Evolutionary conservation across 1,140 invertebrate species (phyloP), one percentile per base, ranked within the genome.

Genomic region (Venturia canescens): DNA sequence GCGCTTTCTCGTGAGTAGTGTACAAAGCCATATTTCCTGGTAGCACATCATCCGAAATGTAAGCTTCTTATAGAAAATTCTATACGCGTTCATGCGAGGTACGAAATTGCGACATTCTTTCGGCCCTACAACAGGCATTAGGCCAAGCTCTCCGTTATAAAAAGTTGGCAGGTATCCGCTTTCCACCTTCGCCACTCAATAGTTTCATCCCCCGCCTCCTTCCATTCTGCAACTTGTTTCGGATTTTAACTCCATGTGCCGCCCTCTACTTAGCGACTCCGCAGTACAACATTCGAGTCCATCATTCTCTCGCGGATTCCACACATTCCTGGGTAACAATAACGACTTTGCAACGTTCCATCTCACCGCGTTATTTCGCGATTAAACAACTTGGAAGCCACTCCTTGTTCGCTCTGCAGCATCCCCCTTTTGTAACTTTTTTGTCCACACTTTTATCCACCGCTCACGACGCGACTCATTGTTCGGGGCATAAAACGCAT

Each of bases 111-210:
- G 2, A 26, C 23, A 15, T 23, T 66, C 21, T 66, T n/a, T 27
- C 3, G 3, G 1, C 21, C 23, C n/a, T 66, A 3, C 7, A 23
- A 2, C 21, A 11, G 67, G 31, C 16, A 31, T 26, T 74, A 29
- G 38, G 44, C 71, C 13, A 74, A 18, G 57, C 16, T 18, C 34
- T 53, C 71, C 48, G 11, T 74, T 74, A 74, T 57, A 74, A 53
- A 74, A 53, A 74, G 71, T 74, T 74, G 71, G 71, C 71, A 74
- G 48, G 71, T 57, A 74, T 57, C 71, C 71, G 26, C 57, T 74
- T 44, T 18, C 34, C 21, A 31, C 70, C 70, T 34, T 21, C 38
- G 7, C 34, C 70, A 26, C 60, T 66, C 60, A 23, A 66, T 23
- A 66, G 34, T 72, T 34, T 44, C 1, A 3, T n/a, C 6, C 53